phyloP scores from a whole-genome alignment of 1,140 invertebrate species.

The Leptestheria dahalacensis region DNA sequence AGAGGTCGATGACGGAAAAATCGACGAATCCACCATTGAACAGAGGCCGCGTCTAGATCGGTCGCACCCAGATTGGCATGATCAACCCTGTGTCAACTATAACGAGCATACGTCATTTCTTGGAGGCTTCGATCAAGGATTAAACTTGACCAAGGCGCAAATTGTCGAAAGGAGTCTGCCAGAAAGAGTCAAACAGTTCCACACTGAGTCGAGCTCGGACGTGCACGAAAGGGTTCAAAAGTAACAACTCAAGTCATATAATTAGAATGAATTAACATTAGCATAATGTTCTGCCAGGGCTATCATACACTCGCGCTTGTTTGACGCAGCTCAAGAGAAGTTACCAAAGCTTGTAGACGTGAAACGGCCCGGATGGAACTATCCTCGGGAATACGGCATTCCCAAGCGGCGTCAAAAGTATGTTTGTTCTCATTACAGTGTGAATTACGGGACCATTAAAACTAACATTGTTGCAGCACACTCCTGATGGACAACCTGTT shows the following conservation, averaged over 20 bases:
- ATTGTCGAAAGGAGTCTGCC: conserved; percentile 41
- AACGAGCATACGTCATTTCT: conserved; percentile 45
- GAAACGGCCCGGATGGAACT: conserved; percentile 48
- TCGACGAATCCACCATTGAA: conserved; percentile 9
- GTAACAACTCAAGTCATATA: too few relatives aligned
- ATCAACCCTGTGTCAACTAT: conserved; percentile 38
- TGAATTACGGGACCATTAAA: not conserved
- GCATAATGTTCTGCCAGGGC: conserved; percentile 28
- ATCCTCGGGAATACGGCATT: conserved; percentile 54
- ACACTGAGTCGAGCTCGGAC: conserved; percentile 24
- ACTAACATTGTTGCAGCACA: conserved; percentile 35
- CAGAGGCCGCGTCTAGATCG: conserved; percentile 27
- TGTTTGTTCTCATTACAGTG: conserved; percentile 23
- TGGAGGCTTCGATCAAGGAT: conserved; percentile 52
- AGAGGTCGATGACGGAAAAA: not conserved
- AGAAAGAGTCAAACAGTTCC: conserved; percentile 31
- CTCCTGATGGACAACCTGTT: conserved; percentile 51
- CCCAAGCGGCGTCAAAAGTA: conserved; percentile 51
- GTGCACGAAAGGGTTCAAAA: conserved; percentile 27
- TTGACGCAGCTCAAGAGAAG: conserved; percentile 59
- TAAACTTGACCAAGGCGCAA: conserved; percentile 55
- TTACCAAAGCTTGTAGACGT: conserved; percentile 54
- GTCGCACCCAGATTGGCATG: conserved; percentile 46
- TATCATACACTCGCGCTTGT: conserved; percentile 51
- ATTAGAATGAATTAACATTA: too few relatives aligned